Evolutionary conservation across 1,140 invertebrate genomes (phyloP), one percentile per base, ranked within the genome.

Genomic region (Grapholita molesta): DNA sequence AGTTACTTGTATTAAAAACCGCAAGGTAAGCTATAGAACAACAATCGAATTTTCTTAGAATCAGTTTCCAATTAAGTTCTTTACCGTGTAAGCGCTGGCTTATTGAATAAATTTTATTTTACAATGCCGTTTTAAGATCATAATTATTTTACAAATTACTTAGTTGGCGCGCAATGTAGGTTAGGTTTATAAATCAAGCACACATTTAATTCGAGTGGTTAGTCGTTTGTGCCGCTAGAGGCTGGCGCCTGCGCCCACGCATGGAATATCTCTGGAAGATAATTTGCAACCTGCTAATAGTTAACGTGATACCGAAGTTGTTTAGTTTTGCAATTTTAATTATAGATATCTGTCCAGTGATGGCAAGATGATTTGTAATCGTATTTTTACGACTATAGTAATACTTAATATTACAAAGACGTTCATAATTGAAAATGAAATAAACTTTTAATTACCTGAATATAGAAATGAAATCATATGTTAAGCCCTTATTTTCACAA

Each of bases 261-360:
- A 74, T 35, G 38, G 23, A 30, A 12, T 24, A 61, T 68, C 57
- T 48, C 61, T 61, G 61, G 70, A 76, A 77, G 66, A 74, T 85
- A 87, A 83, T 86, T 86, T 86, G 82, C 84, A 87, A 82, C 82
- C 80, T 81, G 85, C 81, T 88, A 88, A 83, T 85, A 84, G 76
- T 75, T 78, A 75, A 76, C 75, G 69, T 71, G 70, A 73, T 80
- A 82, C 69, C 70, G 69, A 75, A 73, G 28, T 30, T 3, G 28
- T 30, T 7, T 3, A 53, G 70, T 71, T 70, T 23, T 70, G 66
- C 21, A 15, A 23, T 30, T 30, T n/a, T n/a, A n/a, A n/a, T n/a
- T n/a, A n/a, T n/a, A n/a, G n/a, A n/a, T n/a, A n/a, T n/a, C n/a
- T n/a, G n/a, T n/a, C n/a, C n/a, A n/a, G n/a, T n/a, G n/a, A n/a